A percentile compares a stretch with the other conserved stretches of the same genome.
Conservation (phyloP, 2,113 vertebrate genomes). For the Indicator indicator region DNA sequence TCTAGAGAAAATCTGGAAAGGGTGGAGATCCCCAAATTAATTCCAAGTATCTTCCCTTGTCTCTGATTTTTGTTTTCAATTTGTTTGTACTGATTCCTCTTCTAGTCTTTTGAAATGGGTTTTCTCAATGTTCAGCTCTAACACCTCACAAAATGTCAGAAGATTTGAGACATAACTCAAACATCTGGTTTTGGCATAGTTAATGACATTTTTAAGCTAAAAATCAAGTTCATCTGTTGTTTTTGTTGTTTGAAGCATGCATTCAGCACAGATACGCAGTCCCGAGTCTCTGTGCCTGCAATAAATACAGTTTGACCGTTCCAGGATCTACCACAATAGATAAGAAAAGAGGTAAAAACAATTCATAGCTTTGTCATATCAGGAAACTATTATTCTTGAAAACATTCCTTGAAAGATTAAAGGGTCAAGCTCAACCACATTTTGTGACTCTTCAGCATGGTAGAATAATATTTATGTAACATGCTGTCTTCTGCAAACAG, state of each 20-base stretch:
- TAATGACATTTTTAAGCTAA: conserved; percentile 25
- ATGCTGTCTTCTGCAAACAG: neutral
- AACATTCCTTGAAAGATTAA: neutral
- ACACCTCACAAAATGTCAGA: conserved; percentile 46
- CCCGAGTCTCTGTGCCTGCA: neutral
- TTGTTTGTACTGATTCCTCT: neutral
- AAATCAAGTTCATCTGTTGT: neutral
- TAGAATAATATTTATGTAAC: neutral
- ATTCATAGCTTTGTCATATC: neutral
- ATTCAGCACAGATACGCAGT: neutral
- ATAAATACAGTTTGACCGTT: neutral
- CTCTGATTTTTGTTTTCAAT: conserved; percentile 30
- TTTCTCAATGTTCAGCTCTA: conserved; percentile 17
- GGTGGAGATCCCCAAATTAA: neutral
- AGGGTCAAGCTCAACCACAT: neutral
- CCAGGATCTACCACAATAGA: neutral
- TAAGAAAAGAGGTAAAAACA: neutral
- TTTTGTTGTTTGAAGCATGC: conserved; percentile 22
- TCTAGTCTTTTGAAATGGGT: neutral
- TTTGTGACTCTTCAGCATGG: neutral
- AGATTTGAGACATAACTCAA: conserved; percentile 4
- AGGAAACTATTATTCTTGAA: neutral
- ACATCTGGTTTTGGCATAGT: conserved; percentile 29
- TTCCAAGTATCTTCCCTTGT: neutral
- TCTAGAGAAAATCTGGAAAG: conserved; percentile 38